phyloP scores from a whole-genome alignment of 2,113 vertebrate genomes.

The Tragelaphus buxtoni region DNA sequence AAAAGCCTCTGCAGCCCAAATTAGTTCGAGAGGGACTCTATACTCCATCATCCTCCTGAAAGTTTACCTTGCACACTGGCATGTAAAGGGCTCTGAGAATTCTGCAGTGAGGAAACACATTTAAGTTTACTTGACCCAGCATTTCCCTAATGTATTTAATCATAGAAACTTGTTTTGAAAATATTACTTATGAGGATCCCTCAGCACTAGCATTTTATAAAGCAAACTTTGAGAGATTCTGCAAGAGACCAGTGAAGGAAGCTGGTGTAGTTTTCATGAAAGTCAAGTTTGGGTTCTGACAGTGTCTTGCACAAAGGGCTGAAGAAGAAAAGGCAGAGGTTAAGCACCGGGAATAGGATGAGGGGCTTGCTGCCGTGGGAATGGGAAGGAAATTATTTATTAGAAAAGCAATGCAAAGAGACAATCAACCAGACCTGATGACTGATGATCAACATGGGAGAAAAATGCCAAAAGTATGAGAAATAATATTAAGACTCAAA shows the following conservation, averaged over 20 bases:
- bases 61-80: neutral
- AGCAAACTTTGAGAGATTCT: neutral
- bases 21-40: neutral
- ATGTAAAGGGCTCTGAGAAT: neutral
- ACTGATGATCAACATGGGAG: constrained; percentile 44
- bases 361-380: neutral
- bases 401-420: constrained; percentile 40
- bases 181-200: constrained; percentile 35
- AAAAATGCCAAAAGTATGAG: constrained; percentile 60
- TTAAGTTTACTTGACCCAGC: neutral
- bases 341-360: neutral
- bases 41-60: neutral
- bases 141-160: constrained; percentile 1
- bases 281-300: neutral
- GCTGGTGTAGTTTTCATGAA: neutral
- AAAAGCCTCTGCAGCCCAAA: neutral
- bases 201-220: constrained; percentile 20
- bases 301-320: neutral
- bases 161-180: constrained; percentile 17
- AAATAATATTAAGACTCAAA: constrained; percentile 7
- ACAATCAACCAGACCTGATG: constrained; percentile 47
- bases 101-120: neutral
- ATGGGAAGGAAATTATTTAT: constrained; percentile 45
- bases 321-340: neutral
- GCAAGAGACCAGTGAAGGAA: neutral